phyloP scores from a whole-genome alignment of 2,888 invertebrate genomes.

The Rutpela maculata region DNA sequence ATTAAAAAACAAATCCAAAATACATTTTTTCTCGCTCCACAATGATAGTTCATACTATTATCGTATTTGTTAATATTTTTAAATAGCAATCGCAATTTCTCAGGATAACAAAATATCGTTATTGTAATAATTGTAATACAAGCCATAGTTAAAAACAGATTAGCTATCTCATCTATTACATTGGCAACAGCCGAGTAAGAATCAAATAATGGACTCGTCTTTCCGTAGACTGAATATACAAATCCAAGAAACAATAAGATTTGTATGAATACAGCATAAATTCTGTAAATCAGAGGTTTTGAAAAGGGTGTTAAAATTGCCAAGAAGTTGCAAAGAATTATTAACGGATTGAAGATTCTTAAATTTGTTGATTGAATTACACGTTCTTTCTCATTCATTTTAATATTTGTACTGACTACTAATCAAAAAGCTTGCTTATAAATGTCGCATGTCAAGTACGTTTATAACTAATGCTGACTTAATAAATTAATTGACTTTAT shows the following conservation, averaged over 20 bases:
- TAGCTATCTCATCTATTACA: not conserved
- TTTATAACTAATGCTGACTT: not conserved
- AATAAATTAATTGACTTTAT: not conserved
- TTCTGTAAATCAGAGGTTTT: not conserved
- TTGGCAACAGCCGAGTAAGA: not conserved
- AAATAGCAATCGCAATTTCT: constrained; percentile 3
- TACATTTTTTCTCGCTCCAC: not conserved
- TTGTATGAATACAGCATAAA: not conserved
- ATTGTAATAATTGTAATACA: not conserved
- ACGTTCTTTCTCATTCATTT: constrained; percentile 10
- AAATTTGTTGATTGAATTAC: not conserved
- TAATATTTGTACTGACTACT: constrained; percentile 13
- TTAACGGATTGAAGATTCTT: not conserved
- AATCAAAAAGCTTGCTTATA: not conserved
- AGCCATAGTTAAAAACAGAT: constrained; percentile 12
- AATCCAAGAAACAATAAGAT: not conserved
- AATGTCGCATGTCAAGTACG: not conserved
- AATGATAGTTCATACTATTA: not conserved
- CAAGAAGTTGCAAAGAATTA: not conserved
- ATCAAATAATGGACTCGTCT: constrained; percentile 4
- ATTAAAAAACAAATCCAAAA: not conserved
- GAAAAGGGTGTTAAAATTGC: constrained; percentile 12
- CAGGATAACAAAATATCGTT: constrained; percentile 20
- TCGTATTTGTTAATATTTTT: not conserved
- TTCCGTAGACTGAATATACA: constrained; percentile 4